Base-by-base conservation (phyloP, 2,113 vertebrate genomes). In the Myxocyprinus asiaticus region DNA sequence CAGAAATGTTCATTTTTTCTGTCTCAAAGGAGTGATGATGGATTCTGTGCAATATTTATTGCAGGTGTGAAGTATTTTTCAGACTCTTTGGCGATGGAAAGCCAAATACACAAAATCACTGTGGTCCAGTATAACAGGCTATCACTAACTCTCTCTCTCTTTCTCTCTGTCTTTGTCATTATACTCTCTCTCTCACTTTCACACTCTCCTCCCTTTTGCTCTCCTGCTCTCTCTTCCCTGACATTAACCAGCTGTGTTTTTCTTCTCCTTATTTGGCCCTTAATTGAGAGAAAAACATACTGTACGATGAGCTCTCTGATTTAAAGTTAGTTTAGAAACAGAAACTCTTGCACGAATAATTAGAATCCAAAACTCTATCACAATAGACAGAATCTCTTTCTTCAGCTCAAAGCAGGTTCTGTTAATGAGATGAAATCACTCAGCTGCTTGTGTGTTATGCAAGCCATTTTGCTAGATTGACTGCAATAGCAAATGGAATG, bases 261-360 rank as follows among this genome's bases (percentile, higher is more conserved):
- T 47, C 65, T 78, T 82, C 65, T 67, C 78, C 81, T 77, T 85
- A 79, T 81, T 85, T 80, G 77, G 81, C 63, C 10, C 64, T 73
- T 77, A 82, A 82, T 85, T 78, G 69, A 78, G 50, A 65, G 78
- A 72, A 71, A 82, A 80, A 71, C 44, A 73, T 53, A 65, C 70
- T 14, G 50, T 77, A 50, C 10, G 43, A 67, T 65, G 6, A 47
- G 73, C 15, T 69, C 17, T 45, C 9, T 42, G 14, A 64, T 65
- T 63, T 73, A 67, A 77, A 79, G 55, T 73, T 51, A 67, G 78
- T 64, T 64, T 33, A 33, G 22, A 72, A 79, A 80, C 76, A 67
- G 51, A 80, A 80, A 65, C 67, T 70, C 12, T 45, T 45, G 59
- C 74, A 73, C 15, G 9, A 71, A 77, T 68, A 80, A 83, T 83